These are phyloP conservation scores for Brachyopa scutellaris DNA, from an alignment of 2,888 invertebrate genomes.

Conservation along the genomic window DNA sequence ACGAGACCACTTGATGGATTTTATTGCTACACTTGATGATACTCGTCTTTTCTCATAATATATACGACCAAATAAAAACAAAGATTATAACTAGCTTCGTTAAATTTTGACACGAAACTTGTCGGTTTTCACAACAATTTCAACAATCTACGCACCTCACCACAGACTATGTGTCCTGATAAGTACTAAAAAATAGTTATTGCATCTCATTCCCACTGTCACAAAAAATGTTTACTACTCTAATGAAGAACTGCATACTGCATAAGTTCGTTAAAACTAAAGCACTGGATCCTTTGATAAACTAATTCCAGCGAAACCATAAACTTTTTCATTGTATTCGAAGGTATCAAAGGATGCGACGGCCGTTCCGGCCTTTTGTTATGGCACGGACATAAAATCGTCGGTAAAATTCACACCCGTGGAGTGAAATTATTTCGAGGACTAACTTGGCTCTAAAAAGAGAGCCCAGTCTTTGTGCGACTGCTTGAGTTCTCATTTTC, in stretches of 20 bases:
- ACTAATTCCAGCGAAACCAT: slow-evolving; percentile 41
- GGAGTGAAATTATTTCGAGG: slow-evolving; percentile 34
- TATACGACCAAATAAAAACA: not conserved
- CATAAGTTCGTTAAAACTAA: slow-evolving; percentile 73
- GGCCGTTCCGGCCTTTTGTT: slow-evolving; percentile 49
- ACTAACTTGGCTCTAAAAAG: slow-evolving; percentile 11
- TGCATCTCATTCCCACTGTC: slow-evolving; percentile 43
- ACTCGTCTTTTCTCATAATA: not conserved
- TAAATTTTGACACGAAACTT: slow-evolving; percentile 18
- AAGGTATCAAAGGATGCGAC: slow-evolving; percentile 48
- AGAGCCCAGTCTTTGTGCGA: not conserved
- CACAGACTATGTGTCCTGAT: not conserved
- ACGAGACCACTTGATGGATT: slow-evolving; percentile 38
- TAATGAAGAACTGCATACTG: slow-evolving; percentile 66
- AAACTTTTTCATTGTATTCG: slow-evolving; percentile 60
- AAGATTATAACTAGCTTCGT: slow-evolving; percentile 6
- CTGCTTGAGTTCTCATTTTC: slow-evolving; percentile 54
- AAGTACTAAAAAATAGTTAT: slow-evolving; percentile 40
- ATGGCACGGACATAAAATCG: slow-evolving; percentile 51
- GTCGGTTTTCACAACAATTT: not conserved
- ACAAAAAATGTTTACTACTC: slow-evolving; percentile 48
- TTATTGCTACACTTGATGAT: slow-evolving; percentile 14
- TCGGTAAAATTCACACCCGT: slow-evolving; percentile 66
- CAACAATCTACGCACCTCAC: not conserved
- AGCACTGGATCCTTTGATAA: slow-evolving; percentile 64